Evolutionary conservation across 2,113 vertebrate species (phyloP).

Genomic region (Microtus richardsoni): DNA sequence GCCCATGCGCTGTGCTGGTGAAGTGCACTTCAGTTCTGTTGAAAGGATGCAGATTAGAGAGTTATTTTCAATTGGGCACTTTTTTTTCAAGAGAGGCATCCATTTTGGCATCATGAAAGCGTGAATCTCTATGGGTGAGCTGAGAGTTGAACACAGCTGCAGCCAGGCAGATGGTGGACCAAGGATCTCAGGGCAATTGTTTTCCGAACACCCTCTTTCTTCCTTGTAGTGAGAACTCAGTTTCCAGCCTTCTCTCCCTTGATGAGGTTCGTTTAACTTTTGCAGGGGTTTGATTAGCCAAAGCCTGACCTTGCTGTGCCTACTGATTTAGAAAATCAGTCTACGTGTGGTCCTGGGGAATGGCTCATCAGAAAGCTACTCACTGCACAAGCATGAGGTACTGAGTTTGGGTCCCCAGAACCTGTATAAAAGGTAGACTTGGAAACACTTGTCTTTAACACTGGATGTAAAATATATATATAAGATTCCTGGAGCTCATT

Average conservation of each 20-base stretch:
- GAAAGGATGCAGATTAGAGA: slow-evolving; percentile 86
- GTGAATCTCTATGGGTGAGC: slow-evolving; percentile 72
- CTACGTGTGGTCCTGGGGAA: not conserved
- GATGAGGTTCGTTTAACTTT: slow-evolving; percentile 24
- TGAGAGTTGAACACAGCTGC: slow-evolving; percentile 60
- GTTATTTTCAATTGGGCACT: slow-evolving; percentile 81
- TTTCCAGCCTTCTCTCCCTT: not conserved
- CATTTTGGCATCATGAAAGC: slow-evolving; percentile 73
- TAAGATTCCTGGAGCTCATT: not conserved
- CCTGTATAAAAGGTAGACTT: not conserved
- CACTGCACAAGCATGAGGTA: not conserved
- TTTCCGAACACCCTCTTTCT: slow-evolving; percentile 51
- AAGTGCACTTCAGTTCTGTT: slow-evolving; percentile 86
- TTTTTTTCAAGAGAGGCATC: slow-evolving; percentile 70
- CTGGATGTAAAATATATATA: no score
- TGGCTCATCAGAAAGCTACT: not conserved
- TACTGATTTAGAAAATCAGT: not conserved
- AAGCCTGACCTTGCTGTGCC: not conserved
- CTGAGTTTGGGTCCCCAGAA: not conserved
- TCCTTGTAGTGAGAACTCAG: not conserved
- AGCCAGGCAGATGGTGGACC: slow-evolving; percentile 68
- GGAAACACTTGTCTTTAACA: not conserved
- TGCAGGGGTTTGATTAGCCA: not conserved
- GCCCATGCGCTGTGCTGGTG: slow-evolving; percentile 83
- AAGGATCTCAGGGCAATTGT: slow-evolving; percentile 52